Evolutionary conservation across 2,888 invertebrate species (phyloP), one percentile per base, ranked within the genome.

Genomic region (Aromia moschata): DNA sequence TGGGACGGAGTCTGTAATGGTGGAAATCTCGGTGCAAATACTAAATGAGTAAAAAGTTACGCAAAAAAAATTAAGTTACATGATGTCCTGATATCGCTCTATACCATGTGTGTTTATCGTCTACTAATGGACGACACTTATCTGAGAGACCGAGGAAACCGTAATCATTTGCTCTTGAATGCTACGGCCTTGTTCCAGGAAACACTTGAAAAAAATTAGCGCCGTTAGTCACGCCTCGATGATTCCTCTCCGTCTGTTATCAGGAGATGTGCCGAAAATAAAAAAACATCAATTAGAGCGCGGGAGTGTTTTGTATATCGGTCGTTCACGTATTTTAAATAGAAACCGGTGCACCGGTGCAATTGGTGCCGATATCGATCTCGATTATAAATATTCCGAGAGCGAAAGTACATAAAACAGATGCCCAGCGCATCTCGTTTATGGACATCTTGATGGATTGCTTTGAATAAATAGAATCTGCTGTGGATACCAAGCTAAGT

Each of bases 281-380:
- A 14, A 37, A n/a, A n/a, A 18, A 12, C 11, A 31, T n/a, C 12
- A 37, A 14, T 49, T 11, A 9, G 18, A 11, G 25, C 37, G 16
- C 14, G 10, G 25, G n/a, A 38, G 20, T 49, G 49, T 49, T 49
- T 49, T 37, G 38, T 11, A 49, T 49, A 49, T 49, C 49, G 49
- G 49, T 49, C 49, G 38, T 49, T 49, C 49, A 49, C 49, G 36
- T 38, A 49, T 18, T 49, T 37, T 14, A 49, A 49, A 49, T 37
- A 38, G 49, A 49, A 49, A 49, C 38, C 18, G 46, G 30, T 30
- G 49, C 20, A 14, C 7, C 20, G 20, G 49, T 11, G 18, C 18
- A 41, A 18, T 41, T 41, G 41, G 41, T 5, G 18, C 18, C 10
- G 37, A 20, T 38, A 20, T 38, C 49, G 49, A 37, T 38, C 18